Evolutionary conservation across 92 coral and sea anemone species (phyloP).

Genomic region (Porites lobata): DNA sequence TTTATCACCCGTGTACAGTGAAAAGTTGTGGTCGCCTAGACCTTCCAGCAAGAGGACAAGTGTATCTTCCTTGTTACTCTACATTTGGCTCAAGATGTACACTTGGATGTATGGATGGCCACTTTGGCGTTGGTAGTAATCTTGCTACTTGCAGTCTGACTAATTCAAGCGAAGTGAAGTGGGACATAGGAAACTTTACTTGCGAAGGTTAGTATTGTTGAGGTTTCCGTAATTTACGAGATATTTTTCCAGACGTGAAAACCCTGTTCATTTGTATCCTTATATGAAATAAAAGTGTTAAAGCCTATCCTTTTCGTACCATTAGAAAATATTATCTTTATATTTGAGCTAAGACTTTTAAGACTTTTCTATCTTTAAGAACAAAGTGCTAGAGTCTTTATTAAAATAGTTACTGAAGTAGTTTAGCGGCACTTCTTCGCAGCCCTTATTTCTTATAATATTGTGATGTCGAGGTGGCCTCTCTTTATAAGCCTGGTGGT

Average conservation of each 20-base stretch:
- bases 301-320: too few species aligned
- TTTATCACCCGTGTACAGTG: background rate
- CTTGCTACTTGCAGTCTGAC: conserved; percentile 33
- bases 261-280: background rate
- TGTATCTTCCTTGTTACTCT: conserved; percentile 33
- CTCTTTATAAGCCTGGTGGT: too few species aligned
- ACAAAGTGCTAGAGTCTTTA: too few species aligned
- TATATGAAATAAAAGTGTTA: too few species aligned
- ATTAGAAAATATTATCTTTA: too few species aligned
- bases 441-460: too few species aligned
- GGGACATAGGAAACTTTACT: conserved; percentile 39
- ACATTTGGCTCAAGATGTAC: conserved; percentile 37
- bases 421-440: too few species aligned
- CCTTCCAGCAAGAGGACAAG: conserved; percentile 1
- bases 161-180: conserved; percentile 24
- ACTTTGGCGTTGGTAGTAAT: conserved; percentile 5
- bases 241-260: background rate
- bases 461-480: too few species aligned
- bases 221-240: background rate
- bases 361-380: too few species aligned
- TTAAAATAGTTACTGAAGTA: too few species aligned
- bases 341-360: too few species aligned
- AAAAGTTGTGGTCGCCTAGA: conserved; percentile 13
- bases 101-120: conserved; percentile 22
- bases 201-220: conserved; percentile 9